Percentiles rank a stretch among this genome's conserved stretches.
Conservation (phyloP, 2,113 vertebrate species). For the Galeopterus variegatus region DNA sequence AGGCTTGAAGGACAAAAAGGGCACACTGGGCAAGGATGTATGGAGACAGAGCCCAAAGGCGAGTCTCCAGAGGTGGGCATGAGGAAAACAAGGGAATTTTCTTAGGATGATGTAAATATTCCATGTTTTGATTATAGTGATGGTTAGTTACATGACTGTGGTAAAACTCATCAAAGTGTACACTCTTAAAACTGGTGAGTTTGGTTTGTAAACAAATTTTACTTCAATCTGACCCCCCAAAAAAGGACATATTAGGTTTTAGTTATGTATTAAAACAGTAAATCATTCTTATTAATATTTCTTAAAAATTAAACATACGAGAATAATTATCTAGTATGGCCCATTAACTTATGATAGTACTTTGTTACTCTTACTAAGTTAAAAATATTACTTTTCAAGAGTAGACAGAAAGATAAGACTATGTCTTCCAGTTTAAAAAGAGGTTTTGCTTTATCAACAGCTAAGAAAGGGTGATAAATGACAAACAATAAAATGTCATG, state of each 20-base stretch:
- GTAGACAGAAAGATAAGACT: slow-evolving; percentile 18
- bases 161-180: neutral
- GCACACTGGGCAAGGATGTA: too few relatives aligned
- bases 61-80: neutral
- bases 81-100: neutral
- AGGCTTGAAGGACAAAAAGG: neutral
- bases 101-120: neutral
- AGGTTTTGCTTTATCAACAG: slow-evolving; percentile 59
- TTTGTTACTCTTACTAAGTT: slow-evolving; percentile 68
- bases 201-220: slow-evolving; percentile 50
- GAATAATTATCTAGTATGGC: slow-evolving; percentile 51
- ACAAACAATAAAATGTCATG: slow-evolving; percentile 29
- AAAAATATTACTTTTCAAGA: slow-evolving; percentile 59
- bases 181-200: slow-evolving; percentile 2
- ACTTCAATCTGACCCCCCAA: neutral
- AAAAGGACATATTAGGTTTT: neutral
- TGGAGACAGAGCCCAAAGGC: neutral
- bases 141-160: neutral
- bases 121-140: neutral
- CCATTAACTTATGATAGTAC: slow-evolving; percentile 23
- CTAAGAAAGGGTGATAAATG: slow-evolving; percentile 52
- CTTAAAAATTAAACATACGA: slow-evolving; percentile 54
- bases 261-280: slow-evolving; percentile 56
- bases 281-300: slow-evolving; percentile 37
- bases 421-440: slow-evolving; percentile 41